These are phyloP conservation scores for Lymantria monacha DNA, from an alignment of 2,888 invertebrate genomes.

Conservation along the genomic window DNA sequence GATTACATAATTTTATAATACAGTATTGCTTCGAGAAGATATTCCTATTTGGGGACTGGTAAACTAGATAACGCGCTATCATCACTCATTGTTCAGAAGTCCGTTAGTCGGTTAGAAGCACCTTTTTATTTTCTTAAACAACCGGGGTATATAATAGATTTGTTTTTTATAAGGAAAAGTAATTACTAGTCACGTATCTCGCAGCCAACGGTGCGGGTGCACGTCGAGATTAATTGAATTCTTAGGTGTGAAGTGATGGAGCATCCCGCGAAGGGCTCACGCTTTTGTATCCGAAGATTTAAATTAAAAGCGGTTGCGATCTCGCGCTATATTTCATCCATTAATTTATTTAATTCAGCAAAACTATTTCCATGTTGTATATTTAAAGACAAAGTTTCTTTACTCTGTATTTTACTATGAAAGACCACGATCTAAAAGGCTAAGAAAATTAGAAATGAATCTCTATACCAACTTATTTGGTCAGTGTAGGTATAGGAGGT, in stretches of 20 bases:
- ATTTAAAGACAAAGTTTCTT: no score
- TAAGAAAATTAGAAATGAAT: no score
- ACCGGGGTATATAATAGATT: conserved; percentile 40
- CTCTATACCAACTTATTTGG: no score
- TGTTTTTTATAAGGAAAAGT: conserved; percentile 61
- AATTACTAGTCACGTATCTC: conserved; percentile 74
- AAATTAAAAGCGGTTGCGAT: conserved; percentile 31
- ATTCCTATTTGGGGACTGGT: conserved; percentile 31
- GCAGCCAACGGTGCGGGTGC: conserved; percentile 58
- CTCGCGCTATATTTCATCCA: no score
- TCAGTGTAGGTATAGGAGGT: no score
- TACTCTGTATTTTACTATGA: no score
- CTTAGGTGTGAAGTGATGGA: conserved; percentile 71
- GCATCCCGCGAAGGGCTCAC: conserved; percentile 37
- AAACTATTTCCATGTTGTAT: no score
- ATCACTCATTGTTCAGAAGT: conserved; percentile 55
- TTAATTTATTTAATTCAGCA: no score
- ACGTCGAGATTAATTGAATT: conserved; percentile 76
- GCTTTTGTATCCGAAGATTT: conserved; percentile 40
- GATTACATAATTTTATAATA: conserved; percentile 34
- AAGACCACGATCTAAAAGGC: no score
- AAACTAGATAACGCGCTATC: conserved; percentile 46
- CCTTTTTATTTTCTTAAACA: conserved; percentile 52
- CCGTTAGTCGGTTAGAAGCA: conserved; percentile 52
- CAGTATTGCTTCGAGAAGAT: conserved; percentile 34